Percentiles rank a stretch among this genome's conserved stretches.
Conservation (phyloP, 2,888 invertebrate genomes). For the Chrysodeixis includens region DNA sequence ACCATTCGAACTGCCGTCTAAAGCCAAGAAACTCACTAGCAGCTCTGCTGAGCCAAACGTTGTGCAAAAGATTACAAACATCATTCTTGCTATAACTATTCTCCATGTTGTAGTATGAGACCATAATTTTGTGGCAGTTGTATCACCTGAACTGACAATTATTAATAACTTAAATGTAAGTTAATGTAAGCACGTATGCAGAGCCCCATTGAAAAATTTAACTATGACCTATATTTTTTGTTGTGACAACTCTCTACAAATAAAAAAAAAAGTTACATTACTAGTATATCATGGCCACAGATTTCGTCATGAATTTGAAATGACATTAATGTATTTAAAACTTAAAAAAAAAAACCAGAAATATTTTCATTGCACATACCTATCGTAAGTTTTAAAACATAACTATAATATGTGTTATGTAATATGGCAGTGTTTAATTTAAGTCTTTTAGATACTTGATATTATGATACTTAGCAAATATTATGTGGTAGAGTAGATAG, state of each 20-base stretch:
- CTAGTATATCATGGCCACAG: too few relatives aligned
- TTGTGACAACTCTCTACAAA: too few relatives aligned
- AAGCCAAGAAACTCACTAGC: conserved; percentile 58
- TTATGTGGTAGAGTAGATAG: conserved; percentile 44
- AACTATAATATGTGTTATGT: too few relatives aligned
- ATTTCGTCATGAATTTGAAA: too few relatives aligned
- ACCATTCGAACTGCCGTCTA: conserved; percentile 85
- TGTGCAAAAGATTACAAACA: neutral
- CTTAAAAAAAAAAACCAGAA: too few relatives aligned
- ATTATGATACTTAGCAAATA: conserved; percentile 13
- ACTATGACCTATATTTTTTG: too few relatives aligned
- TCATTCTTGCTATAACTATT: conserved; percentile 21
- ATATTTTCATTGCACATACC: neutral
- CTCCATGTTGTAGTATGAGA: conserved; percentile 33
- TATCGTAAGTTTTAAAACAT: neutral
- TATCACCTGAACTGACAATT: conserved; percentile 3
- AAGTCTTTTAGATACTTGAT: conserved; percentile 24
- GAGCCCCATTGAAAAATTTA: neutral
- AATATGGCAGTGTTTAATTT: conserved; percentile 17
- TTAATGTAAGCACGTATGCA: neutral
- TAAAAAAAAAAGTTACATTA: too few relatives aligned
- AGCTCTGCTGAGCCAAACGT: conserved; percentile 46
- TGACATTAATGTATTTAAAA: too few relatives aligned
- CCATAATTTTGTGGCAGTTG: neutral
- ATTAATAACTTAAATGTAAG: neutral